phyloP scores from a whole-genome alignment of 2,113 vertebrate species.

The Sebastes schlegelii region DNA sequence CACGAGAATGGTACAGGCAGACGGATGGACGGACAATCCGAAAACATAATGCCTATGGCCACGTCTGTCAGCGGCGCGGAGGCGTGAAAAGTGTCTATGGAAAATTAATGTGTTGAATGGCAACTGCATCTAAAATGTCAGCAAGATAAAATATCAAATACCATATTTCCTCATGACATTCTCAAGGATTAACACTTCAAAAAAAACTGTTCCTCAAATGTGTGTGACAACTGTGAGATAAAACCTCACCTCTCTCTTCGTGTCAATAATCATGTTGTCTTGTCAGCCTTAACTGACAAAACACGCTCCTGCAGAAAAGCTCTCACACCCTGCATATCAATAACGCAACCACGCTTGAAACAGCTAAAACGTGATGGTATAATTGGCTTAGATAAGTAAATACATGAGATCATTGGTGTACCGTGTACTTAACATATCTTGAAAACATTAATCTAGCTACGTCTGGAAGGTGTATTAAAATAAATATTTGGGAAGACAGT shows the following conservation, averaged over 20 bases:
- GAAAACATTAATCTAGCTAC: slow-evolving; percentile 5
- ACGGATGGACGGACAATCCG: too few relatives aligned
- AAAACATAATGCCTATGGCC: too few relatives aligned
- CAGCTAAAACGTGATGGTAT: background rate
- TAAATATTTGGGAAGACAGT: slow-evolving; percentile 3
- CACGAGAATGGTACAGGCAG: too few relatives aligned
- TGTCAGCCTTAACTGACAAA: slow-evolving; percentile 24
- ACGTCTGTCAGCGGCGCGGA: too few relatives aligned
- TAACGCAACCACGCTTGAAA: slow-evolving; percentile 7
- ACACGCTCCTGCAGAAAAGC: slow-evolving; percentile 8
- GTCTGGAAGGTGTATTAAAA: background rate
- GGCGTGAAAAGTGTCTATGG: background rate
- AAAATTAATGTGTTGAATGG: background rate
- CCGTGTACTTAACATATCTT: background rate
- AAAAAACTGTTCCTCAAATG: background rate
- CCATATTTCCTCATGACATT: slow-evolving; percentile 2
- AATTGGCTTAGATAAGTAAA: slow-evolving; percentile 19
- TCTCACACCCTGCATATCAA: slow-evolving; percentile 63
- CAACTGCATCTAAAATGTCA: slow-evolving; percentile 40
- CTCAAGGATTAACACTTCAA: slow-evolving; percentile 1
- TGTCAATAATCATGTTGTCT: slow-evolving; percentile 40
- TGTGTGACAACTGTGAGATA: background rate
- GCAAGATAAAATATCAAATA: slow-evolving; percentile 34
- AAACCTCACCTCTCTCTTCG: slow-evolving; percentile 26
- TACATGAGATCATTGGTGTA: background rate